A percentile compares a stretch with the other conserved stretches of the same genome.
Conservation (phyloP, 2,797 vertebrate species). For the Schizopygopsis pylzovi region DNA sequence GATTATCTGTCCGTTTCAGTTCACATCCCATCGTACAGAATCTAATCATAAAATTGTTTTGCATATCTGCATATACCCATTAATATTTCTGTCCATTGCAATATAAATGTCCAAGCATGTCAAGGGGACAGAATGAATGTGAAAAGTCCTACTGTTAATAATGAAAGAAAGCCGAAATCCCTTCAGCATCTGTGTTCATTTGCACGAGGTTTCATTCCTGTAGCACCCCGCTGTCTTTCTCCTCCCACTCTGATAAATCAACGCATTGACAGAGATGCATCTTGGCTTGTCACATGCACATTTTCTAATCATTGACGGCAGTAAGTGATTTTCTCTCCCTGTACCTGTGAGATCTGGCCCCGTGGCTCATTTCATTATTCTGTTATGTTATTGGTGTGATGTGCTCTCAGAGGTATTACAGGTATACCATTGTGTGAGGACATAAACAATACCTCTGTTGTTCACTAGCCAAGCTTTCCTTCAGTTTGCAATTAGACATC, state of each 20-base stretch:
- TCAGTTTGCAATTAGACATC: slow-evolving; percentile 52
- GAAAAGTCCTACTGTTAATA: slow-evolving; percentile 31
- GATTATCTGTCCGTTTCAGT: slow-evolving; percentile 34
- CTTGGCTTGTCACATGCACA: slow-evolving; percentile 37
- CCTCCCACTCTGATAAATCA: slow-evolving; percentile 33
- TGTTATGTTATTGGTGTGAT: slow-evolving; percentile 39
- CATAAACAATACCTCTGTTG: slow-evolving; percentile 29
- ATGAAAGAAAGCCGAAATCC: slow-evolving; percentile 5
- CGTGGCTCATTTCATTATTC: slow-evolving; percentile 60
- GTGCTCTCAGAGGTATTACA: slow-evolving; percentile 30
- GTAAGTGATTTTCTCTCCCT: slow-evolving; percentile 31
- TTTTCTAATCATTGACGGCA: slow-evolving; percentile 41
- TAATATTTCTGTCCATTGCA: slow-evolving; percentile 16
- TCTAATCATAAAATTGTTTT: slow-evolving; percentile 18
- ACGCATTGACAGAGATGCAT: slow-evolving; percentile 19
- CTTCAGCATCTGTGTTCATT: slow-evolving; percentile 29
- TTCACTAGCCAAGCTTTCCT: not conserved
- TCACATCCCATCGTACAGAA: not conserved
- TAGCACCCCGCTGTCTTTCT: slow-evolving; percentile 23
- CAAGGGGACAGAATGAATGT: slow-evolving; percentile 12
- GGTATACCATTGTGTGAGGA: slow-evolving; percentile 24
- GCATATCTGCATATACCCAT: slow-evolving; percentile 10
- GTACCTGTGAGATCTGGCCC: slow-evolving; percentile 35
- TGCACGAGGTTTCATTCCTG: slow-evolving; percentile 17
- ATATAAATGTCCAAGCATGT: slow-evolving; percentile 29